phyloP scores from a whole-genome alignment of 30 jellyfish, hydroid and myxozoan genomes.

The Hydractinia echinata region DNA sequence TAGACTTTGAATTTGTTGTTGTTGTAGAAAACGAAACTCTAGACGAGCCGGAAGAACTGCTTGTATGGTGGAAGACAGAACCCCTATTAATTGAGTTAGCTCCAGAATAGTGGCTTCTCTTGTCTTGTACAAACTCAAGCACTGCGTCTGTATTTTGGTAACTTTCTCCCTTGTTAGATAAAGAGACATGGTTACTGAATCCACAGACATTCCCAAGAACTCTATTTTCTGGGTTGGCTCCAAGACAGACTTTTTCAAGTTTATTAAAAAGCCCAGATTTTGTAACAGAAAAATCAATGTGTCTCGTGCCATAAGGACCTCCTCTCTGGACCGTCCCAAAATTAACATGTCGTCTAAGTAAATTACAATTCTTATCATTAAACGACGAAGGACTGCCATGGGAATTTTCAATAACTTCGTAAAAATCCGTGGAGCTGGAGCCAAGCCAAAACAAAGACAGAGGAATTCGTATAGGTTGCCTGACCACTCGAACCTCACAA shows the following conservation, averaged over 20 bases:
- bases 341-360: background rate
- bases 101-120: background rate
- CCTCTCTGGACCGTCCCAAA: background rate
- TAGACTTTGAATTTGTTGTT: constrained; percentile 5
- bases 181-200: background rate
- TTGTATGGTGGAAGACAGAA: background rate
- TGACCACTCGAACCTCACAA: background rate
- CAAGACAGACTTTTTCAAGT: background rate
- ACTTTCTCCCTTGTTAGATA: background rate
- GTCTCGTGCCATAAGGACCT: background rate
- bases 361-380: background rate
- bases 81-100: background rate
- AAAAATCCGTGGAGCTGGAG: constrained; percentile 7
- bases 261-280: no score
- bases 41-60: constrained; percentile 4
- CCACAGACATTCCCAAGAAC: background rate
- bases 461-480: background rate
- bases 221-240: background rate
- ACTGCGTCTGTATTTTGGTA: background rate
- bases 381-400: background rate
- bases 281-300: no score
- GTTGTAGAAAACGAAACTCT: background rate
- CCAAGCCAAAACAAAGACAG: background rate
- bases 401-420: constrained; percentile 1
- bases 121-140: background rate